Percentiles rank a stretch among this genome's conserved stretches.
Evolutionary conservation across 2,888 invertebrate species (phyloP).

Genomic region (Tetanocera ferruginea): DNA sequence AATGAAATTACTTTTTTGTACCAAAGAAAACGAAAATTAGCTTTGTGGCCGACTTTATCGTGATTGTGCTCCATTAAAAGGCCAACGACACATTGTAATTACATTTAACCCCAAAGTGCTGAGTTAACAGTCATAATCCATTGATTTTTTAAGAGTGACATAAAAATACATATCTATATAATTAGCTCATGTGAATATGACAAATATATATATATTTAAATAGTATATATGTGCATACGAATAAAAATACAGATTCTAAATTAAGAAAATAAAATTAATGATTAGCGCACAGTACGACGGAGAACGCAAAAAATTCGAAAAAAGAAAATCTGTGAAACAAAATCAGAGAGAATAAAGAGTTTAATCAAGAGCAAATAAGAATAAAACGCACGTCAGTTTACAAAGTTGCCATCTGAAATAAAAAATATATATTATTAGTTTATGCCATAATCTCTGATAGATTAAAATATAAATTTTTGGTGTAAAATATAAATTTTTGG

Average conservation of each 20-base stretch:
- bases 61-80: background rate
- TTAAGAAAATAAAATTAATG: slow-evolving; percentile 20
- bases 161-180: background rate
- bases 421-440: background rate
- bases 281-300: slow-evolving; percentile 1
- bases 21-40: background rate
- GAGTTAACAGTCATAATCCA: background rate
- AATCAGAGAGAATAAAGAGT: background rate
- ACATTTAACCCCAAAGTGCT: background rate
- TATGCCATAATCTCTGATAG: no score
- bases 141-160: background rate
- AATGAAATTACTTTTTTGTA: no score
- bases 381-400: background rate
- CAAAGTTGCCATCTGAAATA: background rate
- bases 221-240: background rate
- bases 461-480: no score
- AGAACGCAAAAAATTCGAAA: background rate
- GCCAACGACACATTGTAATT: background rate
- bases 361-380: background rate
- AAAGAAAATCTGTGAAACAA: background rate
- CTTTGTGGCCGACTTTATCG: background rate
- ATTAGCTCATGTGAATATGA: background rate
- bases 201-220: background rate
- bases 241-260: slow-evolving; percentile 25
- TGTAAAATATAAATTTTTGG: no score